A percentile compares a stretch with the other conserved stretches of the same genome.
phyloP scores from a whole-genome alignment of 1,140 invertebrate genomes.

The Acyrthosiphon pisum region DNA sequence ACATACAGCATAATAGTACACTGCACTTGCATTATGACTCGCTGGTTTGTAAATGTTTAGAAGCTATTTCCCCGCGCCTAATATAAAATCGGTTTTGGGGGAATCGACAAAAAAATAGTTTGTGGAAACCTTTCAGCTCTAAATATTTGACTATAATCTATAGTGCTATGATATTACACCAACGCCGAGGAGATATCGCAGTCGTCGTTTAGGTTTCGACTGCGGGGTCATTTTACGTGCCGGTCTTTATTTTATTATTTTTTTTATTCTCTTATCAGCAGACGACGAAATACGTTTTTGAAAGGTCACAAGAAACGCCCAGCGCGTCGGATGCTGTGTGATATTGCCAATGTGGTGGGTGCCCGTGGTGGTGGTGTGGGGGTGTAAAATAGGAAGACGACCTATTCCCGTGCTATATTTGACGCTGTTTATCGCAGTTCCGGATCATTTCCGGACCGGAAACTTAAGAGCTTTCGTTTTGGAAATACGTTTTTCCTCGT shows the following conservation, averaged over 20 bases:
- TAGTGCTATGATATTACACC: background rate
- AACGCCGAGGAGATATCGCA: background rate
- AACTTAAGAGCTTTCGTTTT: slow-evolving; percentile 53
- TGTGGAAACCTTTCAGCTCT: background rate
- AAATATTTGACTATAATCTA: background rate
- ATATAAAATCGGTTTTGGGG: background rate
- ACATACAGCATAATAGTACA: too few species aligned
- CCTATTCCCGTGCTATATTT: slow-evolving; percentile 49
- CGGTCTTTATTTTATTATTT: background rate
- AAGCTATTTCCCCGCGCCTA: background rate
- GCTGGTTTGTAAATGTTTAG: background rate
- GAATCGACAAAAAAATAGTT: background rate
- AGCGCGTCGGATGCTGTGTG: background rate
- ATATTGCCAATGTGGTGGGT: background rate
- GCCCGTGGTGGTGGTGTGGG: background rate
- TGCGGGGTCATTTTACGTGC: background rate
- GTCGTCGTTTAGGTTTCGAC: slow-evolving; percentile 10
- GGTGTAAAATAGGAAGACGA: slow-evolving; percentile 52
- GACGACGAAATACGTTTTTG: slow-evolving; percentile 1
- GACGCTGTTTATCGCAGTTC: slow-evolving; percentile 53
- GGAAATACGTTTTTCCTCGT: slow-evolving; percentile 37
- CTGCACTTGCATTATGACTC: background rate
- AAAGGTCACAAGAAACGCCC: slow-evolving; percentile 38
- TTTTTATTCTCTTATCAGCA: background rate
- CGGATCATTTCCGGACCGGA: slow-evolving; percentile 56